Percentiles rank a stretch among this genome's conserved stretches.
These are phyloP conservation scores for Pheosia tremula DNA, from an alignment of 2,888 invertebrate genomes.

Conservation along the genomic window DNA sequence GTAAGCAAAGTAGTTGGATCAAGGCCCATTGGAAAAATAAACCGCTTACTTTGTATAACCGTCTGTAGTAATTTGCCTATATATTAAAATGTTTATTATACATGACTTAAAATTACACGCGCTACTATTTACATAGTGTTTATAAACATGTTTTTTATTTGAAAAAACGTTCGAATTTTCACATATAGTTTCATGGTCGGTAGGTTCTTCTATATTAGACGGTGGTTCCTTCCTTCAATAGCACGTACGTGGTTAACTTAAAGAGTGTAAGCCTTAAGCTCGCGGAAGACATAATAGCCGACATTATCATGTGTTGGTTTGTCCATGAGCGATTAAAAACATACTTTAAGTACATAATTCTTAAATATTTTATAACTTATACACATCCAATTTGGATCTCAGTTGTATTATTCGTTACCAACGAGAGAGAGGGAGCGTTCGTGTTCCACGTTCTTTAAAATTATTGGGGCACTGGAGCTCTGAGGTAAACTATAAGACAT, in stretches of 20 bases:
- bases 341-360: constrained; percentile 12
- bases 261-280: constrained; percentile 29
- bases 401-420: neutral
- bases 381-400: neutral
- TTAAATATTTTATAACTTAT: constrained; percentile 9
- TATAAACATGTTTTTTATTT: neutral
- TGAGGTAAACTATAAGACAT: too few species aligned
- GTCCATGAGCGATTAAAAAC: constrained; percentile 21
- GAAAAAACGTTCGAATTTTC: neutral
- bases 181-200: neutral
- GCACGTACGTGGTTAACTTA: constrained; percentile 16
- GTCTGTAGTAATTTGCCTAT: constrained; percentile 6
- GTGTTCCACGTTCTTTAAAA: too few species aligned
- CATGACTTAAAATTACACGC: neutral
- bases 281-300: constrained; percentile 18
- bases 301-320: constrained; percentile 23
- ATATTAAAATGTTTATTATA: neutral
- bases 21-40: constrained; percentile 2
- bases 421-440: too few species aligned
- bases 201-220: neutral
- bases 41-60: constrained; percentile 1
- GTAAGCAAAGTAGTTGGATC: neutral
- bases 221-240: neutral
- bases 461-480: too few species aligned
- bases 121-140: neutral